phyloP scores from a whole-genome alignment of 1,140 invertebrate genomes.

The Caenorhabditis remanei region DNA sequence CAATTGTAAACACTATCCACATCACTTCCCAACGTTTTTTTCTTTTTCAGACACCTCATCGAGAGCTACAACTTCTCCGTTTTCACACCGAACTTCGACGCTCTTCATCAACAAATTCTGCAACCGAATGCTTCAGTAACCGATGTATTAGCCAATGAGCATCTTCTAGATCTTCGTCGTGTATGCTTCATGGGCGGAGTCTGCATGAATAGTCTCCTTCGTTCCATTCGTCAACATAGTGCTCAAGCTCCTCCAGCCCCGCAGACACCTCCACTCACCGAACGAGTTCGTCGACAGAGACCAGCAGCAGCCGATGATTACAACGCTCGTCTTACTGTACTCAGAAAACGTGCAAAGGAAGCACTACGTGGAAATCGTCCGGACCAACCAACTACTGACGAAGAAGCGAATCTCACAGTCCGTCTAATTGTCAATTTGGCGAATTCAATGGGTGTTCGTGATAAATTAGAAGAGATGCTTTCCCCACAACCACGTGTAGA shows the following conservation, averaged over 20 bases:
- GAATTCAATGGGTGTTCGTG: conserved; percentile 7
- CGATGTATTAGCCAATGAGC: background rate
- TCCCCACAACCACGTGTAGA: background rate
- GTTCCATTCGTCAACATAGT: conserved; percentile 12
- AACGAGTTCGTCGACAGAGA: conserved; percentile 6
- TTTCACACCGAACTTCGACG: too few relatives aligned
- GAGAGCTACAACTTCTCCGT: too few relatives aligned
- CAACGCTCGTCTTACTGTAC: background rate
- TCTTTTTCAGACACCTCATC: too few relatives aligned
- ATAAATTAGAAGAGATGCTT: background rate
- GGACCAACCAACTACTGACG: background rate
- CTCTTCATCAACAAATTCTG: too few relatives aligned
- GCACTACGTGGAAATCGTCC: background rate
- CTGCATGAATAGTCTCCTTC: background rate
- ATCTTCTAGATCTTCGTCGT: background rate
- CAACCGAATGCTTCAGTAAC: background rate
- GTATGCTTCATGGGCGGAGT: background rate
- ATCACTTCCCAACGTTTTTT: too few relatives aligned
- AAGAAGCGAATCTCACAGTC: conserved; percentile 4
- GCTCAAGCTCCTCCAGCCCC: background rate
- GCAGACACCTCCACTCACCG: background rate
- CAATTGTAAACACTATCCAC: too few relatives aligned
- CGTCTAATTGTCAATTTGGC: conserved; percentile 43
- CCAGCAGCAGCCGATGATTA: background rate
- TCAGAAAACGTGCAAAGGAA: conserved; percentile 36